A percentile compares a stretch with the other conserved stretches of the same genome.
These are phyloP conservation scores for Rutpela maculata DNA, from an alignment of 2,888 invertebrate genomes.

Conservation along the genomic window DNA sequence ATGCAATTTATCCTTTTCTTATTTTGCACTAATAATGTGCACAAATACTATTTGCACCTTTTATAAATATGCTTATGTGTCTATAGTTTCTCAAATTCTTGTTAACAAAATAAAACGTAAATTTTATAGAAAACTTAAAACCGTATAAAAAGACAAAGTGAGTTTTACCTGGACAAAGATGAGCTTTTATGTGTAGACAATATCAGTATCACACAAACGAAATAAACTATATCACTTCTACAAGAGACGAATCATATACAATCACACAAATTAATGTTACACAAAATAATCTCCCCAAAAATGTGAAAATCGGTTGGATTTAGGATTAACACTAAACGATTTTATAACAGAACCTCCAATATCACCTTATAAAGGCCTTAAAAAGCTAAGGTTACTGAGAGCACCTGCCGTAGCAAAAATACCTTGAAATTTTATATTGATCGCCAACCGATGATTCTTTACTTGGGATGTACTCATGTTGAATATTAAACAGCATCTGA, in stretches of 20 bases:
- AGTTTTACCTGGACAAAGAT: neutral
- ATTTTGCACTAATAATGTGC: no score
- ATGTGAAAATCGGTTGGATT: neutral
- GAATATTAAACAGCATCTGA: slow-evolving; percentile 9
- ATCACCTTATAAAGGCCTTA: slow-evolving; percentile 25
- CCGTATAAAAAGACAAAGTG: neutral
- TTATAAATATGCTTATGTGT: no score
- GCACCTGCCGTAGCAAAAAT: slow-evolving; percentile 33
- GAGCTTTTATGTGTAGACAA: neutral
- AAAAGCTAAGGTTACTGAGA: slow-evolving; percentile 23
- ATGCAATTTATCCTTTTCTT: no score
- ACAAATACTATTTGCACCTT: no score
- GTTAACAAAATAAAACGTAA: no score
- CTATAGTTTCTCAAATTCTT: no score
- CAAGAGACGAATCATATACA: neutral
- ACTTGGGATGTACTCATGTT: slow-evolving; percentile 8
- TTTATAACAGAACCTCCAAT: neutral
- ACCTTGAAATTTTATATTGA: slow-evolving; percentile 40
- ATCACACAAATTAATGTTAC: neutral
- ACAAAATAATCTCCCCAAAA: neutral
- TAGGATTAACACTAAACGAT: slow-evolving; percentile 12
- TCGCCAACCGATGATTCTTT: slow-evolving; percentile 23
- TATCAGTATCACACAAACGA: neutral
- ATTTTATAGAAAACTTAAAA: neutral
- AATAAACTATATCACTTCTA: neutral